Conservation (phyloP, 1,140 invertebrate genomes). For the Cydia splendana region DNA sequence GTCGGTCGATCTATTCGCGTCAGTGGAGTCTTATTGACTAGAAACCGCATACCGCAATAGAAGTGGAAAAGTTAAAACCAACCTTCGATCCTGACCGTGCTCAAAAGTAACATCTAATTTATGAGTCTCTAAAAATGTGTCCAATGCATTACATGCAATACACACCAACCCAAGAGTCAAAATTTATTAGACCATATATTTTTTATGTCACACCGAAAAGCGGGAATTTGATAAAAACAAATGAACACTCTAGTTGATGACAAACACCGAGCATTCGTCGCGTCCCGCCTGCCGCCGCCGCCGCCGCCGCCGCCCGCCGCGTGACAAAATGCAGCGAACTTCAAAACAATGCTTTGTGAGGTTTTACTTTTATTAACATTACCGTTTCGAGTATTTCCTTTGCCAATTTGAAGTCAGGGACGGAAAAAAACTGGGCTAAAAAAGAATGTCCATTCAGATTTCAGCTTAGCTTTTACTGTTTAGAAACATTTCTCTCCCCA, state of each 20-base stretch:
- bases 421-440: background rate
- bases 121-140: slow-evolving; percentile 1
- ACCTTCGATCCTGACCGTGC: background rate
- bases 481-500: slow-evolving; percentile 8
- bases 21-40: background rate
- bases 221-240: slow-evolving; percentile 24
- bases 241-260: slow-evolving; percentile 19
- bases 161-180: background rate
- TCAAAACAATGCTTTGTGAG: slow-evolving; percentile 21
- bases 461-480: slow-evolving; percentile 1
- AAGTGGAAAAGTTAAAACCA: background rate
- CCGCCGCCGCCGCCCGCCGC: background rate
- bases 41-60: background rate
- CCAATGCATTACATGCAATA: background rate
- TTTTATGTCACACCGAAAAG: slow-evolving; percentile 9
- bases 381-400: slow-evolving; percentile 18
- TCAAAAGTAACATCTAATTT: background rate
- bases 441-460: slow-evolving; percentile 14
- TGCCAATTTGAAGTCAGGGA: slow-evolving; percentile 25
- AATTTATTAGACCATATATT: slow-evolving; percentile 19
- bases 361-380: slow-evolving; percentile 33
- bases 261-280: background rate
- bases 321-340: slow-evolving; percentile 25
- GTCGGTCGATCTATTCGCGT: background rate
- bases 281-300: background rate